phyloP scores from a whole-genome alignment of 2,113 vertebrate genomes.

The Ellobius talpinus region DNA sequence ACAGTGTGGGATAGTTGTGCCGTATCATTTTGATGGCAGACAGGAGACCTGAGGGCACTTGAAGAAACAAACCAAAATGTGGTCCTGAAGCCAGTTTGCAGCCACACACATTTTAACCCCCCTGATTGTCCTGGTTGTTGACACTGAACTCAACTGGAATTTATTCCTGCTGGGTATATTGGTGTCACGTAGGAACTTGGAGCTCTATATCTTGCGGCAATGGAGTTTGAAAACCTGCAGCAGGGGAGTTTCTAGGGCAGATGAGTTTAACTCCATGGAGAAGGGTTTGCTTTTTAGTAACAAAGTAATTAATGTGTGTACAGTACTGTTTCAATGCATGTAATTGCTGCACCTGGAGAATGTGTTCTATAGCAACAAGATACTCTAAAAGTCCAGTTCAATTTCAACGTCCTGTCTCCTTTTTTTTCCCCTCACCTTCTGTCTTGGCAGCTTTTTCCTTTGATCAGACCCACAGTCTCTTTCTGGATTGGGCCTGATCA shows the following conservation, averaged over 20 bases:
- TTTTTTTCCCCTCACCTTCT: not conserved
- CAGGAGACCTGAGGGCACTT: not conserved
- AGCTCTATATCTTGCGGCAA: not conserved
- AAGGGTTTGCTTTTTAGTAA: not conserved
- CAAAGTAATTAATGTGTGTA: not conserved
- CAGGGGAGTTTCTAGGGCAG: not conserved
- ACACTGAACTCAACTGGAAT: conserved; percentile 1
- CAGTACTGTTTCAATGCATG: not conserved
- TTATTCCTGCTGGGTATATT: not conserved
- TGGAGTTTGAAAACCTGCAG: not conserved
- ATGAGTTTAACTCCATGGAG: not conserved
- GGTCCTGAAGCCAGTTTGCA: not conserved
- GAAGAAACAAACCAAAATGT: not conserved
- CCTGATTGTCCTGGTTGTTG: not conserved
- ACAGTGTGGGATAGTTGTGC: not conserved
- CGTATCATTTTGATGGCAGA: not conserved
- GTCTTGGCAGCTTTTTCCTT: not conserved
- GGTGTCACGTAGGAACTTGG: conserved; percentile 33
- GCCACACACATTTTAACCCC: not conserved
- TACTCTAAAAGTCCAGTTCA: not conserved
- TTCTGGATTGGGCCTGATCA: not conserved
- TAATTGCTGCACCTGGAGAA: not conserved
- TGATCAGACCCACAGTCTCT: not conserved
- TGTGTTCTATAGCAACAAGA: not conserved
- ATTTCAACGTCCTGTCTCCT: not conserved